Conservation (phyloP, 2,797 vertebrate species). For the Peromyscus attwateri region DNA sequence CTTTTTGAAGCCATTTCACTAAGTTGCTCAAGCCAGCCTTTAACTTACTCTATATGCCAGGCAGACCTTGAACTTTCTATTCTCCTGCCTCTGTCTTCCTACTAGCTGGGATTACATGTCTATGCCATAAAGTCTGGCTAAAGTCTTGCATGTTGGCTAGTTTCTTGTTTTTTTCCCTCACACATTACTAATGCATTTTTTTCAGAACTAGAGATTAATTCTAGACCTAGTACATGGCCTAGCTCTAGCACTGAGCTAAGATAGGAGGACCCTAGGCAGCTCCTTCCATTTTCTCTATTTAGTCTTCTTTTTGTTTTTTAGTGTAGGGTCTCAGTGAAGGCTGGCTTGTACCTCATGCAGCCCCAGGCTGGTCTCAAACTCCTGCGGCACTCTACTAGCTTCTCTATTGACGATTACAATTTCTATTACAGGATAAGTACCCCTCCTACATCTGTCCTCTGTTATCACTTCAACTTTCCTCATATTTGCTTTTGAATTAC, state of each 20-base stretch:
- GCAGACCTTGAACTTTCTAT: background rate
- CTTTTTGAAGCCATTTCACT: background rate
- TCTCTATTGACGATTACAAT: conserved; percentile 22
- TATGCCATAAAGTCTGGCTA: background rate
- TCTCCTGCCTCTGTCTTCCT: background rate
- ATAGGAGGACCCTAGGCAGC: background rate
- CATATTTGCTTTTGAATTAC: conserved; percentile 1
- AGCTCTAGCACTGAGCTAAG: background rate
- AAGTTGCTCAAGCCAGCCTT: too few species aligned
- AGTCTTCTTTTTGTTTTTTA: background rate
- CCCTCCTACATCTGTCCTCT: conserved; percentile 7
- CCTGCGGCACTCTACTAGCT: background rate
- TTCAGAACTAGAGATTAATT: background rate
- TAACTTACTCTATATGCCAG: background rate
- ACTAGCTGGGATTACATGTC: background rate
- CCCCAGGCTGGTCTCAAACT: background rate
- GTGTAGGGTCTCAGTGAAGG: background rate
- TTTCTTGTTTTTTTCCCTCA: background rate
- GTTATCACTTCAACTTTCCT: conserved; percentile 18
- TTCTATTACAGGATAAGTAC: conserved; percentile 14
- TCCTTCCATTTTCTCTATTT: background rate
- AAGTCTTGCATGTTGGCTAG: background rate
- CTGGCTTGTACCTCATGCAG: background rate
- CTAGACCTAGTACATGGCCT: background rate
- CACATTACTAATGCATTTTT: background rate